These are phyloP conservation scores for Geodia barretti DNA, from an alignment of 37 sponge, comb jelly and placozoan species.

Conservation along the genomic window DNA sequence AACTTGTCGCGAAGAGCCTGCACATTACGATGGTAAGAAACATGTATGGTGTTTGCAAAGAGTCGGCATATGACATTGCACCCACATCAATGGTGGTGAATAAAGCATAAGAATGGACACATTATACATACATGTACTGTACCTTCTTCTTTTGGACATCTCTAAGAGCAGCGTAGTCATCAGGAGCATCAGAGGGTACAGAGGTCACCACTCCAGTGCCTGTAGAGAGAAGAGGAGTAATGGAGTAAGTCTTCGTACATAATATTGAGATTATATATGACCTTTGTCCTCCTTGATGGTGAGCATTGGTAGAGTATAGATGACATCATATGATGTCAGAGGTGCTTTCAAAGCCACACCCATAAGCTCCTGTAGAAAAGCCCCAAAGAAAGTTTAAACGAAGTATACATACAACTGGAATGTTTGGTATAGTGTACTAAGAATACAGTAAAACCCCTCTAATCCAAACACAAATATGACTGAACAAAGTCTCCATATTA, in stretches of 20 bases:
- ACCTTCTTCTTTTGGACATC: constrained; percentile 95
- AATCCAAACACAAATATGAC: too few relatives aligned
- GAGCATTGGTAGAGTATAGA: constrained; percentile 98
- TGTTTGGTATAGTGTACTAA: too few relatives aligned
- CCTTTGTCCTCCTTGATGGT: constrained; percentile 96
- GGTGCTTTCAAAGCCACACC: constrained; percentile 96
- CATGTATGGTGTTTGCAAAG: too few relatives aligned
- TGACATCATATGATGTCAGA: constrained; percentile 76
- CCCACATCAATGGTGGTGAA: too few relatives aligned
- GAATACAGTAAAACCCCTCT: too few relatives aligned
- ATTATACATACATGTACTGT: too few relatives aligned
- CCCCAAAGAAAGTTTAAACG: too few relatives aligned
- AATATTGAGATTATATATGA: too few relatives aligned
- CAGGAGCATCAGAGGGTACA: constrained; percentile 98
- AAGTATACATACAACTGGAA: too few relatives aligned
- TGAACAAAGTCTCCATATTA: too few relatives aligned
- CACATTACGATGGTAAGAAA: not conserved
- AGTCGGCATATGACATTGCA: too few relatives aligned
- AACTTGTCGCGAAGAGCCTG: constrained; percentile 90
- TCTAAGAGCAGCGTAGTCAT: constrained; percentile 96
- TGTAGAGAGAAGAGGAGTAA: not conserved
- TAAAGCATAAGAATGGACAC: not conserved
- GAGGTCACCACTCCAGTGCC: constrained; percentile 98
- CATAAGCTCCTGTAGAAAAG: constrained; percentile 93
- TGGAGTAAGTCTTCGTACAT: not conserved